Evolutionary conservation across 2,888 invertebrate genomes (phyloP), one percentile per base, ranked within the genome.

Genomic region (Hypena proboscidalis): DNA sequence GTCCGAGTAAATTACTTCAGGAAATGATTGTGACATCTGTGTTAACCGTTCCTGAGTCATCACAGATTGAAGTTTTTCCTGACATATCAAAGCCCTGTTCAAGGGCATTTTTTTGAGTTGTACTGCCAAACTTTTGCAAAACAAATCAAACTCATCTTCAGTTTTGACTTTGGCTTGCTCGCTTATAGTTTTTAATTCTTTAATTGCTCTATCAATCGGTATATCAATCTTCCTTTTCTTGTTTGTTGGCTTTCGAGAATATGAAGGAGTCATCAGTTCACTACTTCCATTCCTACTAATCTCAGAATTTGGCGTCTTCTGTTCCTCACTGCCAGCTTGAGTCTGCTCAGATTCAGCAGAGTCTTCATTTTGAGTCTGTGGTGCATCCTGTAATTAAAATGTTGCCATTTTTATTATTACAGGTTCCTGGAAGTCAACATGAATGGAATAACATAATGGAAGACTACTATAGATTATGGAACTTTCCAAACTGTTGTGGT

Each of bases 41-140:
- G n/a, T n/a, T n/a, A n/a, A n/a, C n/a, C n/a, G n/a, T n/a, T n/a
- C n/a, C n/a, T n/a, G n/a, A n/a, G n/a, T n/a, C n/a, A n/a, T n/a
- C n/a, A n/a, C n/a, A n/a, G n/a, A n/a, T n/a, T n/a, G n/a, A n/a
- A n/a, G n/a, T n/a, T 36, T 50, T 47, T 55, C 47, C 36, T 53
- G 52, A 42, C 52, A 49, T 35, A 53, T 48, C 20, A 58, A 43
- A 6, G 46, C 51, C 32, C 52, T 43, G 35, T 58, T 23, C 19
- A 58, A 6, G 27, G 53, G 54, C 53, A 52, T 59, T 45, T 56
- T 50, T 27, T 58, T 53, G 9, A 56, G 38, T 38, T 59, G 56
- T 37, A 54, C 31, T 42, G 58, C 58, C 40, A 58, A 49, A 47
- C 55, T 58, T 42, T 40, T 56, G 40, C 55, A 56, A 40, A 56